A percentile compares a stretch with the other conserved stretches of the same genome.
These are phyloP conservation scores for Pangasius macronema DNA, from an alignment of 2,797 vertebrate species.

Conservation along the genomic window DNA sequence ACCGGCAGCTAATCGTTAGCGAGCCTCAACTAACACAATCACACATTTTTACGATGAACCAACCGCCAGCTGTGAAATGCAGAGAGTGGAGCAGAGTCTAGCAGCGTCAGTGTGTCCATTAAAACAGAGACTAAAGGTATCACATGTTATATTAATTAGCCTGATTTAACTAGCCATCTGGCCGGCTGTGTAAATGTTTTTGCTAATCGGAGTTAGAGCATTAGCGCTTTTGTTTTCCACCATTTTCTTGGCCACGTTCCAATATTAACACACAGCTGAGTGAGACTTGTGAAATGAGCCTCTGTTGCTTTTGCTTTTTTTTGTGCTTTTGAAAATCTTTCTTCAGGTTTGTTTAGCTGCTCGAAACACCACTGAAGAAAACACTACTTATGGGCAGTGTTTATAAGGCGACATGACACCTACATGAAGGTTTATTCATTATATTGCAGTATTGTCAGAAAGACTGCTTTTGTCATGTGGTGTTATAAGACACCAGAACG, in stretches of 20 bases:
- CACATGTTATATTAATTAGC: slow-evolving; percentile 1
- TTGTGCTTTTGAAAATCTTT: background rate
- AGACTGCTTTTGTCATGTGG: background rate
- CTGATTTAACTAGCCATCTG: slow-evolving; percentile 12
- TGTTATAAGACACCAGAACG: background rate
- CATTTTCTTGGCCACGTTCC: background rate
- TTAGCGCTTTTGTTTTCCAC: background rate
- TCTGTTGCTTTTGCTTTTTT: background rate
- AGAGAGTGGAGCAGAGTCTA: background rate
- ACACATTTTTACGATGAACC: background rate
- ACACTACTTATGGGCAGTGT: background rate
- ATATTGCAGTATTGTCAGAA: background rate
- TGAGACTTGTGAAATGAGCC: background rate
- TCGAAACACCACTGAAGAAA: background rate
- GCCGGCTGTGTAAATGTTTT: background rate
- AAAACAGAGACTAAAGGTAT: slow-evolving; percentile 2
- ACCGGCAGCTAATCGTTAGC: background rate
- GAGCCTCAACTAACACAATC: background rate
- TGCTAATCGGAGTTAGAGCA: background rate
- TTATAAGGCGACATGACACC: background rate
- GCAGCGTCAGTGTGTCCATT: background rate
- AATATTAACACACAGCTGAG: background rate
- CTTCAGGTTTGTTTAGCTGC: background rate
- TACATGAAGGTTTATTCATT: background rate
- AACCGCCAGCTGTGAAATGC: background rate